These are phyloP conservation scores for Theristus sp. DNA, from an alignment of 2,888 invertebrate species.

Conservation along the genomic window DNA sequence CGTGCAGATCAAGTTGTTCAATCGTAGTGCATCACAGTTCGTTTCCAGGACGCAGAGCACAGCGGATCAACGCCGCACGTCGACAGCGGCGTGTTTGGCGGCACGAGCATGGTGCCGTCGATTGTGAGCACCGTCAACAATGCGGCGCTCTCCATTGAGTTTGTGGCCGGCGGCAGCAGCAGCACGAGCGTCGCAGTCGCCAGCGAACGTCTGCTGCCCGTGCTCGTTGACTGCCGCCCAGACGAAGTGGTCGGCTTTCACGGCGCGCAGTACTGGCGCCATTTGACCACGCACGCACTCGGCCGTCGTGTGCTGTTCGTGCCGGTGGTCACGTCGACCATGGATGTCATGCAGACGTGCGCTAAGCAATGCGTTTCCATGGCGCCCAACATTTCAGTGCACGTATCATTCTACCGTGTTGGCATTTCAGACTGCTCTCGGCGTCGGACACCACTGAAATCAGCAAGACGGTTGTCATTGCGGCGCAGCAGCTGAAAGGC, in stretches of 20 bases:
- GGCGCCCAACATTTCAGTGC: too few relatives aligned
- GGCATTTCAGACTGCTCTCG: too few relatives aligned
- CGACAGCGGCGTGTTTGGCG: too few relatives aligned
- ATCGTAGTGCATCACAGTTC: too few relatives aligned
- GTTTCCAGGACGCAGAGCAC: too few relatives aligned
- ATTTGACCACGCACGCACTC: conserved; percentile 13
- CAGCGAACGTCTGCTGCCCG: not conserved
- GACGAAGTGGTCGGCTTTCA: conserved; percentile 12
- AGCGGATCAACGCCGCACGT: too few relatives aligned
- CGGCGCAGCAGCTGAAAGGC: conserved; percentile 19
- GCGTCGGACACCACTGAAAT: too few relatives aligned
- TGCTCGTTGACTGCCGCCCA: not conserved
- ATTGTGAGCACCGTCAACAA: too few relatives aligned
- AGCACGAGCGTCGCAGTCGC: not conserved
- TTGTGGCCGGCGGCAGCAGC: not conserved
- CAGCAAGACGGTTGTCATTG: conserved; percentile 22
- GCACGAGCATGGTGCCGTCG: too few relatives aligned
- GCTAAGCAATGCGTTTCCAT: not conserved
- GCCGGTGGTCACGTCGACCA: conserved; percentile 23
- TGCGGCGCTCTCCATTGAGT: not conserved
- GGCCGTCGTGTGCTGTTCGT: conserved; percentile 18
- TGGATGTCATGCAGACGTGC: conserved; percentile 12
- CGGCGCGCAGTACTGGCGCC: conserved; percentile 14
- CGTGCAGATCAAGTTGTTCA: too few relatives aligned
- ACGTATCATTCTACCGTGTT: too few relatives aligned